These are phyloP conservation scores for Hemichromis elongatus DNA, from an alignment of 2,113 vertebrate genomes.

Conservation along the genomic window DNA sequence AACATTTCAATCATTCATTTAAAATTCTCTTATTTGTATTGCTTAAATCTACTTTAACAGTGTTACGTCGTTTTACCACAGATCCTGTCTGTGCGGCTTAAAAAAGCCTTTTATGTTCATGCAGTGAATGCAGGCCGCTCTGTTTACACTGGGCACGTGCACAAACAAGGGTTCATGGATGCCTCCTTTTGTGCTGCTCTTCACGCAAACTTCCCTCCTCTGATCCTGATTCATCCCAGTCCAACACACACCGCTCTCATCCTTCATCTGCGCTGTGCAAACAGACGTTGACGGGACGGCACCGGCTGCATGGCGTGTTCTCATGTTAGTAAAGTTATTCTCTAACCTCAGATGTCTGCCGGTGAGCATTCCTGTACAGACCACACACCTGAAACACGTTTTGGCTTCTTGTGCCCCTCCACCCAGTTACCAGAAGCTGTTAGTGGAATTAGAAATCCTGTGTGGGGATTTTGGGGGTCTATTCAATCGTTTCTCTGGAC, in stretches of 20 bases:
- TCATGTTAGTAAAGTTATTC: neutral
- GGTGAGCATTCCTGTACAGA: neutral
- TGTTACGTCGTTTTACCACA: accelerated
- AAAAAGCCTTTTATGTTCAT: neutral
- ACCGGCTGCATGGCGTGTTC: neutral
- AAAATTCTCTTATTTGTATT: no score
- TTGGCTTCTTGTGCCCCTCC: neutral
- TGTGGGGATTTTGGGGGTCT: neutral
- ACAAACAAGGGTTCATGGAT: neutral
- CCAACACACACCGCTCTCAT: neutral
- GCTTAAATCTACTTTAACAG: neutral
- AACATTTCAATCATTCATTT: no score
- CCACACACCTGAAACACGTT: neutral
- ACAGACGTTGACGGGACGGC: neutral
- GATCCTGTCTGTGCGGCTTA: neutral
- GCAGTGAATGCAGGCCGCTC: neutral
- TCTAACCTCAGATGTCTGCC: neutral
- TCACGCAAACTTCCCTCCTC: neutral
- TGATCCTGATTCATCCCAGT: neutral
- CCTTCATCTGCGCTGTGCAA: neutral
- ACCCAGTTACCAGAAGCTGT: neutral
- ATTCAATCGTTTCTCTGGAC: neutral
- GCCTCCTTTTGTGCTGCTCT: neutral
- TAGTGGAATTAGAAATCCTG: neutral
- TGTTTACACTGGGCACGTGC: slow-evolving; percentile 1